Base-by-base conservation (phyloP, 2,797 vertebrate genomes). In the Adrianichthys oophorus region DNA sequence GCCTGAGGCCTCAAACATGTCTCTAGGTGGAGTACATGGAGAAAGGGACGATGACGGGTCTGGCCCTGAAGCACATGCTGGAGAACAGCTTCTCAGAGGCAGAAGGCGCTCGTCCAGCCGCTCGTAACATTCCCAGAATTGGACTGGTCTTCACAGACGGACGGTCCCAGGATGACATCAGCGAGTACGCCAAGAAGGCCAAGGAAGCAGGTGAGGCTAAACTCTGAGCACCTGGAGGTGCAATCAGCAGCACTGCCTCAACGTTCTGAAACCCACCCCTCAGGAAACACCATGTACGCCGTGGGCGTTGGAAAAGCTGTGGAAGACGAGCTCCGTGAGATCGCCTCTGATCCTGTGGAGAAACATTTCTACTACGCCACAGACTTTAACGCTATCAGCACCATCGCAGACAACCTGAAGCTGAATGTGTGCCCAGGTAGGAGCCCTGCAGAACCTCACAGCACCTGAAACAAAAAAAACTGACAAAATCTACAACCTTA, bases 261-360 rank as follows among this genome's bases (percentile, higher is more conserved):
- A 10, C 32, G 10, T 32, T 32, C 8, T 32, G 32, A 32, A 1
- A 19, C 1, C 32, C 32, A 3, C 32, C 32, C 32, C 2, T 0
- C 75, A 99, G 97, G 96, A 14, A 95, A 99, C 19, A 90, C 91
- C 73, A 98, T 99, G 96, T 99, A 97, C 0, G 96, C 97, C 0
- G 97, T 99, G 74, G 98, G 98, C 0, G 96, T 99, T 0, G 98
- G 98, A 0, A 98, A 98, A 85, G 98, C 98, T 0, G 94, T 98
- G 56, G 96, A 98, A 69, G 95, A 96, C 14, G 97, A 99, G 74
- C 92, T 99, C 21, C 91, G 93, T 19, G 90, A 91, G 2, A 99
- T 99, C 0, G 96, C 98, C 0, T 98, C 96, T 0, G 94, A 98
- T 10, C 97, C 98, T 0, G 82, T 94, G 7, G 94, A 96, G 45